Evolutionary conservation across 2,113 vertebrate genomes (phyloP).

Genomic region (Solenodon paradoxus): DNA sequence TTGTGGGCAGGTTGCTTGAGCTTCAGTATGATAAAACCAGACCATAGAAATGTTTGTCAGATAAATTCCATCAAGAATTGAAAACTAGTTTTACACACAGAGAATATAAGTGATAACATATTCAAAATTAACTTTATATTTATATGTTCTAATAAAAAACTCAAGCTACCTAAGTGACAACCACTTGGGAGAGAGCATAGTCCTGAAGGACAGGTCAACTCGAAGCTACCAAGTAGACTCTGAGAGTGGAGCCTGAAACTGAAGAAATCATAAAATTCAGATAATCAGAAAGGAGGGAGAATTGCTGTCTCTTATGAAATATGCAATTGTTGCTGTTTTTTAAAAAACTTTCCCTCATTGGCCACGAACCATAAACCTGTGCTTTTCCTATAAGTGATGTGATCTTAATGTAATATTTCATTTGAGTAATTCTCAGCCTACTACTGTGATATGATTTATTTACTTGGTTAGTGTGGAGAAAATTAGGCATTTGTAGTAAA

Average conservation of each 20-base stretch:
- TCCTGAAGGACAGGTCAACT: neutral
- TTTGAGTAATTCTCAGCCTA: slow-evolving; percentile 36
- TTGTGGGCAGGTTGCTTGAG: neutral
- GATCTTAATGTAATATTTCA: slow-evolving; percentile 58
- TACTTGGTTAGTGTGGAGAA: slow-evolving; percentile 26
- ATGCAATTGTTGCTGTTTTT: neutral
- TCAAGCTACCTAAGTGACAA: neutral
- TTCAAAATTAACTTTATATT: neutral
- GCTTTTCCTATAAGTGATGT: slow-evolving; percentile 43
- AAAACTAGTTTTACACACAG: neutral
- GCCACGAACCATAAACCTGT: slow-evolving; percentile 37
- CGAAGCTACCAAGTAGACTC: neutral
- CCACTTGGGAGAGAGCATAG: neutral
- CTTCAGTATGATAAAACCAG: neutral
- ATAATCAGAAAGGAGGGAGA: neutral
- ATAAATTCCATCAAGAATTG: neutral
- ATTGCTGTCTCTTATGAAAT: neutral
- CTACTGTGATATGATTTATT: slow-evolving; percentile 45
- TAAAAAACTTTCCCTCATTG: neutral
- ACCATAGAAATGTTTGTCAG: neutral
- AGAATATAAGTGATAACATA: neutral
- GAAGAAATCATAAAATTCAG: neutral
- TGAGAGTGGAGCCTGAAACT: neutral
- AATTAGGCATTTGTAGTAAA: slow-evolving; percentile 51
- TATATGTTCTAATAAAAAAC: neutral